Evolutionary conservation across 2,113 vertebrate species (phyloP), one percentile per base, ranked within the genome.

Genomic region (Xiphophorus hellerii): DNA sequence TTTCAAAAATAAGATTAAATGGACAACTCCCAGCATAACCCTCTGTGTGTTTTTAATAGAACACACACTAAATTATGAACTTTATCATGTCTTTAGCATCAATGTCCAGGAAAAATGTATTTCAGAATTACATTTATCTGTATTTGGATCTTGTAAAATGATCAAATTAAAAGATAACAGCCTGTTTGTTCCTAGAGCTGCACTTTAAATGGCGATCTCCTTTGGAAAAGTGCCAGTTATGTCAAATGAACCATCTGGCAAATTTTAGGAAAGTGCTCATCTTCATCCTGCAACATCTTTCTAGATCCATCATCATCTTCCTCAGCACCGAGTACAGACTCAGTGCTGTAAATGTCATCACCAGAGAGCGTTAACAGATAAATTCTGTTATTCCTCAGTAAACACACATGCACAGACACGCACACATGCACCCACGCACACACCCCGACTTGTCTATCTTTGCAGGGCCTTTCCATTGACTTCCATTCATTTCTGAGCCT

Each of bases 271-370:
- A 31, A 64, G 62, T 77, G 37, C 63, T 82, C 33, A 62, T 82
- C 75, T 77, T 77, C 35, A 65, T 78, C 48, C 42, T 69, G 28
- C 25, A 69, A 25, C 60, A 72, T 66, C 62, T 74, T 62, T 27
- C 12, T 9, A 0, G 66, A 39, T 61, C 44, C 54, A 62, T 60
- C 39, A 0, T 62, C 74, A 69, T 60, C 48, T 22, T 66, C 71
- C 66, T 66, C 28, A 37, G 48, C 69, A 67, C 30, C 0, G 30
- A 30, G 30, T 30, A 30, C 30, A 84, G 60, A 29, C n/a, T 71
- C 60, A 65, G 10, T 14, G 71, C 78, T 80, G 69, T 87, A 89
- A 89, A 86, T 82, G 80, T 84, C 84, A 82, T 39, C 68, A 77
- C 77, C 71, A 66, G 65, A 82, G 44, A 58, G 76, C 30, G 3